A percentile compares a stretch with the other conserved stretches of the same genome.
phyloP scores from a whole-genome alignment of 1,140 invertebrate genomes.

The Microplitis mediator region DNA sequence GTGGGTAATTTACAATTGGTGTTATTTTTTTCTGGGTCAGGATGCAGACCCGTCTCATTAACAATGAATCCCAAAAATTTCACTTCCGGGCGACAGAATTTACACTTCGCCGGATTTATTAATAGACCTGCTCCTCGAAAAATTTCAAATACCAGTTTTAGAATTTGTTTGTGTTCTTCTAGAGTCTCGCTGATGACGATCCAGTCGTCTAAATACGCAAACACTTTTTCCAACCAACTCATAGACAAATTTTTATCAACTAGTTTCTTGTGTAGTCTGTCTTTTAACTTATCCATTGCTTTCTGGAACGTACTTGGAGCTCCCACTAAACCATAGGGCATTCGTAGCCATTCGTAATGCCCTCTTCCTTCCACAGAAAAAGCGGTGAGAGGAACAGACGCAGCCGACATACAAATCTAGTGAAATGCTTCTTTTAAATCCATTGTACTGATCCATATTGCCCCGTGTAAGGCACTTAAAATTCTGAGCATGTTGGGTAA shows the following conservation, averaged over 20 bases:
- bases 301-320: no score
- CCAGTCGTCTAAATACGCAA: constrained; percentile 21
- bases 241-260: background rate
- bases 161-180: constrained; percentile 11
- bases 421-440: constrained; percentile 19
- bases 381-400: no score
- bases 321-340: no score
- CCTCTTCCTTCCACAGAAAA: no score
- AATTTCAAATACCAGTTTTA: background rate
- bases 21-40: constrained; percentile 14
- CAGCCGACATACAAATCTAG: background rate
- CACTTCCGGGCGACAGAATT: background rate
- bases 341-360: no score
- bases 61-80: constrained; percentile 18
- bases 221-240: background rate
- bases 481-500: constrained; percentile 19
- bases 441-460: constrained; percentile 6
- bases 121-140: constrained; percentile 8
- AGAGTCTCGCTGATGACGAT: constrained; percentile 7
- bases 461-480: background rate
- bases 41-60: background rate
- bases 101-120: constrained; percentile 14
- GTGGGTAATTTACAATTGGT: background rate
- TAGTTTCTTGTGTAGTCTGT: background rate
- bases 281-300: background rate